Evolutionary conservation across 1,140 invertebrate species (phyloP), one percentile per base, ranked within the genome.

Genomic region (Drosophila miranda): DNA sequence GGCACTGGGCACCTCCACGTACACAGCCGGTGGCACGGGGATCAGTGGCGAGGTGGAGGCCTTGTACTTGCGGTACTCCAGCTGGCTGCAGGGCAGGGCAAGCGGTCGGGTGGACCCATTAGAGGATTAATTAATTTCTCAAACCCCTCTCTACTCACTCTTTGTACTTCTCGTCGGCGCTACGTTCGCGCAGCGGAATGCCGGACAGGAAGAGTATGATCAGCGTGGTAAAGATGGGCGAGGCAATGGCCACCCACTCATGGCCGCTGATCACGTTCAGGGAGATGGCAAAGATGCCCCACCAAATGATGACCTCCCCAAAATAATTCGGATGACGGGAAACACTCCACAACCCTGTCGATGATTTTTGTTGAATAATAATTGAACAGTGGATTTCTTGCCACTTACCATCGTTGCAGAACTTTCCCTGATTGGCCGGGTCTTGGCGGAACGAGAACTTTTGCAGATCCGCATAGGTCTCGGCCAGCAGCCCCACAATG

Each of bases 311-410:
- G 28, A 99, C 97, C 92, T 99, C 98, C 1, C 98, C 98, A 91
- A 98, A 98, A 89, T 99, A 99, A 91, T 99, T 99, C 0, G 98
- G 98, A 92, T 98, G 97, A 58, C 97, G 93, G 0, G 97, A 98
- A 13, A 97, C 87, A 45, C 95, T 94, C 98, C 98, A 99, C 13
- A 98, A 91, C 13, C 97, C 96, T 95, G 23, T 34, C 9, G 71
- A 56, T 23, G 19, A 4, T 1, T 4, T 1, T 6, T 9, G n/a
- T n/a, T 30, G 9, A 54, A 61, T 7, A 23, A 6, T 9, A 9
- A 19, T 5, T n/a, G 7, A n/a, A n/a, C n/a, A n/a, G n/a, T n/a
- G n/a, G n/a, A 9, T 42, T n/a, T 1, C 1, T 6, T 5, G 6
- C 1, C 1, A 63, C 80, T 92, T 91, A 96, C 95, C 97, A 82